Percentiles rank a stretch among this genome's conserved stretches.
Evolutionary conservation across 1,140 invertebrate species (phyloP).

Genomic region (Drosophila fuyamai): DNA sequence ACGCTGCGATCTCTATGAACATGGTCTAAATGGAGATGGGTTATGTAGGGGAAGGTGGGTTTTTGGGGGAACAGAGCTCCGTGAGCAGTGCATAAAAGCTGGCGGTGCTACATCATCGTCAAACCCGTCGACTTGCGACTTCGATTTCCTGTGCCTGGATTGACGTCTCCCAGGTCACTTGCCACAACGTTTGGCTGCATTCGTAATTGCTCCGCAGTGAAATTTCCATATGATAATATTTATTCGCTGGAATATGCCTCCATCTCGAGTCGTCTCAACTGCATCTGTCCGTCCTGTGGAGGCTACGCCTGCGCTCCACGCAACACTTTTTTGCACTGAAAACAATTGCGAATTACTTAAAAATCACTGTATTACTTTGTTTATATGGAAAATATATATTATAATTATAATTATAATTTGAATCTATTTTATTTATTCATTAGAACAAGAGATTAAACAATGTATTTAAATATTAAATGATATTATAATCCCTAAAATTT

Average conservation of each 20-base stretch:
- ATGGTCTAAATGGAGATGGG: slow-evolving; percentile 25
- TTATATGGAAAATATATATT: too few relatives aligned
- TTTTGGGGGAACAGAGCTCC: not conserved
- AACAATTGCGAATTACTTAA: not conserved
- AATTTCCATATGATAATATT: slow-evolving; percentile 84
- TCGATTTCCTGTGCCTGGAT: slow-evolving; percentile 76
- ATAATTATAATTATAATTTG: too few relatives aligned
- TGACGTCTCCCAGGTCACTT: slow-evolving; percentile 78
- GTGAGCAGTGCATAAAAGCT: slow-evolving; percentile 46
- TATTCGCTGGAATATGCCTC: slow-evolving; percentile 78
- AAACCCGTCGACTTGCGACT: slow-evolving; percentile 78
- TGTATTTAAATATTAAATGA: too few relatives aligned
- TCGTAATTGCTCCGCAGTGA: slow-evolving; percentile 75
- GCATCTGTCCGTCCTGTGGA: slow-evolving; percentile 32
- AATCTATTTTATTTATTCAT: too few relatives aligned
- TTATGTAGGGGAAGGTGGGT: not conserved
- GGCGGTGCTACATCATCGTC: slow-evolving; percentile 79
- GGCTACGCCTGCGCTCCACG: slow-evolving; percentile 71
- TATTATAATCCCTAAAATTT: too few relatives aligned
- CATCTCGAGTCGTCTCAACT: slow-evolving; percentile 48
- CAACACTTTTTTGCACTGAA: slow-evolving; percentile 38
- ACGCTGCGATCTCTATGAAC: slow-evolving; percentile 72
- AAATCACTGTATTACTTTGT: too few relatives aligned
- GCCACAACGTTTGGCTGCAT: slow-evolving; percentile 59
- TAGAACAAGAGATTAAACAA: too few relatives aligned